These are phyloP conservation scores for Cyanocitta stelleri DNA, from an alignment of 2,113 vertebrate genomes.

Conservation along the genomic window DNA sequence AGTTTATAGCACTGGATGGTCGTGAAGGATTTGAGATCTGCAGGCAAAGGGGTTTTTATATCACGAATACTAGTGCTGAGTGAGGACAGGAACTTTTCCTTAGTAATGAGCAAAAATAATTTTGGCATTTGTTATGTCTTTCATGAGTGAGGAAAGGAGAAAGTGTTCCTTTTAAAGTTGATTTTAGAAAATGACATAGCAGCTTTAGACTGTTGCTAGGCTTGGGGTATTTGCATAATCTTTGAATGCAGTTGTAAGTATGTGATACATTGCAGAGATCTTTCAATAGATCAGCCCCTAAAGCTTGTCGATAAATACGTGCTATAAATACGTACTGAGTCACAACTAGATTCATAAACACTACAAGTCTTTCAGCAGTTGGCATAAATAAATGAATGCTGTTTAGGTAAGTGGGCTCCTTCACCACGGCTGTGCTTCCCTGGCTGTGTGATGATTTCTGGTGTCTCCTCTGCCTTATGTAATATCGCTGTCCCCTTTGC, in stretches of 20 bases:
- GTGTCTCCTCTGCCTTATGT: neutral
- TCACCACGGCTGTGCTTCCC: neutral
- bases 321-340: conserved; percentile 15
- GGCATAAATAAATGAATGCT: neutral
- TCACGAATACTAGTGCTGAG: neutral
- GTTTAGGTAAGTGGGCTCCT: neutral
- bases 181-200: conserved; percentile 21
- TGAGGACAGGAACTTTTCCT: neutral
- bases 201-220: conserved; percentile 16
- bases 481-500: neutral
- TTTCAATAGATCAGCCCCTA: conserved; percentile 18
- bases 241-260: neutral
- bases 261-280: neutral
- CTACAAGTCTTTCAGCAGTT: neutral
- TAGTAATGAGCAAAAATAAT: neutral
- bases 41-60: neutral
- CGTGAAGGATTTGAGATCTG: neutral
- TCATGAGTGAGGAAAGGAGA: neutral
- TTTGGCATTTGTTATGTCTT: conserved; percentile 9
- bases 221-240: conserved; percentile 17
- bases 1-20: neutral
- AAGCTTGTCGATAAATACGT: conserved; percentile 37
- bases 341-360: neutral
- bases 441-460: neutral
- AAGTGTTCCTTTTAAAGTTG: conserved; percentile 14